These are phyloP conservation scores for Ooceraea biroi DNA, from an alignment of 1,140 invertebrate genomes.

Conservation along the genomic window DNA sequence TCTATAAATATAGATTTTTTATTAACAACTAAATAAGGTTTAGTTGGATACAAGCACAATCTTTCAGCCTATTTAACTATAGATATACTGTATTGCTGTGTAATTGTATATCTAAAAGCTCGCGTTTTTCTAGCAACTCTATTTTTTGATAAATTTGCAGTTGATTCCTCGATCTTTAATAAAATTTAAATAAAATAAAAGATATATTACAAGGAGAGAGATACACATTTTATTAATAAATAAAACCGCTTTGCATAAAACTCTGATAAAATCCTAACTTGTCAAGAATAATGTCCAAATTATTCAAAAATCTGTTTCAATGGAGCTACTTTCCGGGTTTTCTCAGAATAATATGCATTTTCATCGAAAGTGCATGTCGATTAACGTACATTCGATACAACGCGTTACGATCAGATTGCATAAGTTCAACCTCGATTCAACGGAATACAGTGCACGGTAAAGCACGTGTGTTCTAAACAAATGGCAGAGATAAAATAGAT, in stretches of 20 bases:
- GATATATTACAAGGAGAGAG: neutral
- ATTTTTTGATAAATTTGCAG: too few species aligned
- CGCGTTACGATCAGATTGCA: conserved; percentile 14
- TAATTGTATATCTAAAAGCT: too few species aligned
- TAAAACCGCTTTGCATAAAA: neutral
- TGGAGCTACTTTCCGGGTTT: neutral
- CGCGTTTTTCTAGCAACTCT: too few species aligned
- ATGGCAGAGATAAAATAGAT: conserved; percentile 47
- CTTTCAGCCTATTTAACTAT: too few species aligned
- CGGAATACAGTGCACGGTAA: neutral
- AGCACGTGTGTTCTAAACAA: conserved; percentile 38
- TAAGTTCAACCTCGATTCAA: conserved; percentile 9
- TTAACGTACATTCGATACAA: conserved; percentile 13
- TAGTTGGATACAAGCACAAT: too few species aligned
- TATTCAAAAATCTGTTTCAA: neutral
- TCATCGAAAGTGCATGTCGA: conserved; percentile 7
- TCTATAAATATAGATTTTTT: too few species aligned
- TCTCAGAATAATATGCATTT: neutral
- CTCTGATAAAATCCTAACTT: neutral
- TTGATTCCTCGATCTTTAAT: too few species aligned
- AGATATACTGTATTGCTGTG: too few species aligned
- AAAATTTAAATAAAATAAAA: neutral
- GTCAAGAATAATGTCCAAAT: neutral
- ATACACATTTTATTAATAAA: neutral
- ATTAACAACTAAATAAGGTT: too few species aligned